A percentile compares a stretch with the other conserved stretches of the same genome.
Conservation (phyloP, 1,140 invertebrate species). For the Drosophila sp. region DNA sequence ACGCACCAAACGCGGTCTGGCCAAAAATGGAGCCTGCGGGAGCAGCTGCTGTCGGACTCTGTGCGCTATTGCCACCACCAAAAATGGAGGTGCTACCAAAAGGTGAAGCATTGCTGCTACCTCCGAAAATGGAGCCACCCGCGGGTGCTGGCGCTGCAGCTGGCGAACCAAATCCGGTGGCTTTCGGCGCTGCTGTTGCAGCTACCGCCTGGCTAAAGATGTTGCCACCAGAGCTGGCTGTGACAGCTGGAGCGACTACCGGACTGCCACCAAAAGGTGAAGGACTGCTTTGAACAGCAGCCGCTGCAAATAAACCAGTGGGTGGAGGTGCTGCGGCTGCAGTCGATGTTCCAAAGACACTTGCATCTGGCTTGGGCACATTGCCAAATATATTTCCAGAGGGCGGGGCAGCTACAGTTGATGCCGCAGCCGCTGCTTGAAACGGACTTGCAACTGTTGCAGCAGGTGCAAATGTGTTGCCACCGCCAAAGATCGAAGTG, state of each 20-base stretch:
- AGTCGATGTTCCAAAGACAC: slow-evolving; percentile 60
- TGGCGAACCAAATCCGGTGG: slow-evolving; percentile 47
- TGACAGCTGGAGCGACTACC: slow-evolving; percentile 1
- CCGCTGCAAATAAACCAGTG: slow-evolving; percentile 66
- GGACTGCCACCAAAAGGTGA: slow-evolving; percentile 59
- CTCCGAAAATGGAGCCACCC: slow-evolving; percentile 78
- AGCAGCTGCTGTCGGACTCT: slow-evolving; percentile 48
- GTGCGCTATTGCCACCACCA: slow-evolving; percentile 43
- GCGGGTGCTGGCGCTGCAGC: slow-evolving; percentile 10
- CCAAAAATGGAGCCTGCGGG: slow-evolving; percentile 64
- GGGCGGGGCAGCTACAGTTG: slow-evolving; percentile 14
- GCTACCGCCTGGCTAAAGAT: slow-evolving; percentile 57
- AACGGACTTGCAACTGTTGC: slow-evolving; percentile 39
- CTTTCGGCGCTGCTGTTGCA: slow-evolving; percentile 21
- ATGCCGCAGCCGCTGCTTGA: slow-evolving; percentile 23
- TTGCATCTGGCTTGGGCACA: slow-evolving; percentile 73
- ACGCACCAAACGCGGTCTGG: slow-evolving; percentile 61
- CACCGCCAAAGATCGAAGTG: slow-evolving; percentile 53
- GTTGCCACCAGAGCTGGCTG: slow-evolving; percentile 50
- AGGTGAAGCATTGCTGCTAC: slow-evolving; percentile 26
- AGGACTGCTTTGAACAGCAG: slow-evolving; percentile 38
- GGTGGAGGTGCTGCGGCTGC: slow-evolving; percentile 38
- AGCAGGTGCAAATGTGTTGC: slow-evolving; percentile 38
- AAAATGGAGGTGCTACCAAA: slow-evolving; percentile 70
- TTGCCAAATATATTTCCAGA: slow-evolving; percentile 62